phyloP scores from a whole-genome alignment of 2,113 vertebrate species.

The Eubucco bourcierii region DNA sequence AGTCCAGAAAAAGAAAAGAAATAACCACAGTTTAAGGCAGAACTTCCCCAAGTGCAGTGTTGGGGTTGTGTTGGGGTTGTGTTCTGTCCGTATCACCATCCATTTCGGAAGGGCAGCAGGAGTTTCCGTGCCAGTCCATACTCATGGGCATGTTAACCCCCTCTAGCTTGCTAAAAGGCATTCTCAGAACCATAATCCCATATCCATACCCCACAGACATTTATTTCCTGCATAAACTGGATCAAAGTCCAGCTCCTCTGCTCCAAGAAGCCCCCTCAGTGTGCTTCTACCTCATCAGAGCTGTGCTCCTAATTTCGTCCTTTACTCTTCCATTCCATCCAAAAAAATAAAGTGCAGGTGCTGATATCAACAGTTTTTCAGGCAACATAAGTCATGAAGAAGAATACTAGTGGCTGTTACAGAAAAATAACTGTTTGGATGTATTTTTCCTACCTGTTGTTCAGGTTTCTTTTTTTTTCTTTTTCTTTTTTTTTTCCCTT shows the following conservation, averaged over 20 bases:
- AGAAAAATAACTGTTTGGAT: neutral
- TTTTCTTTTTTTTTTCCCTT: no score
- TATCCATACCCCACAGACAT: neutral
- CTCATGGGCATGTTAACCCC: rapidly evolving
- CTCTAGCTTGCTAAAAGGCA: neutral
- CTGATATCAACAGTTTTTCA: neutral
- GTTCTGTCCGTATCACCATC: neutral
- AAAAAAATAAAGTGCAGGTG: neutral
- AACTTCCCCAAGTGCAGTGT: neutral
- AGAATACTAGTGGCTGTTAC: neutral
- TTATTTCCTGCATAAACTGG: neutral
- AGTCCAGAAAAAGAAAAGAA: neutral
- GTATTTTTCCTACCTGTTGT: neutral
- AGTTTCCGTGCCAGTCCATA: neutral
- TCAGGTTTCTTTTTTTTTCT: neutral
- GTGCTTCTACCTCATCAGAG: neutral
- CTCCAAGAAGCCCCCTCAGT: neutral
- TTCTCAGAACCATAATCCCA: neutral
- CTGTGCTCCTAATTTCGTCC: neutral
- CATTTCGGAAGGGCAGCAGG: neutral
- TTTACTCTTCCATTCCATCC: neutral
- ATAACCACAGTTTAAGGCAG: neutral
- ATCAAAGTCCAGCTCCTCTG: neutral
- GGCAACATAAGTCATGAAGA: neutral
- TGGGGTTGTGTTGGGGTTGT: neutral